Conservation (phyloP, 2,888 invertebrate genomes). For the Xestia c-nigrum region DNA sequence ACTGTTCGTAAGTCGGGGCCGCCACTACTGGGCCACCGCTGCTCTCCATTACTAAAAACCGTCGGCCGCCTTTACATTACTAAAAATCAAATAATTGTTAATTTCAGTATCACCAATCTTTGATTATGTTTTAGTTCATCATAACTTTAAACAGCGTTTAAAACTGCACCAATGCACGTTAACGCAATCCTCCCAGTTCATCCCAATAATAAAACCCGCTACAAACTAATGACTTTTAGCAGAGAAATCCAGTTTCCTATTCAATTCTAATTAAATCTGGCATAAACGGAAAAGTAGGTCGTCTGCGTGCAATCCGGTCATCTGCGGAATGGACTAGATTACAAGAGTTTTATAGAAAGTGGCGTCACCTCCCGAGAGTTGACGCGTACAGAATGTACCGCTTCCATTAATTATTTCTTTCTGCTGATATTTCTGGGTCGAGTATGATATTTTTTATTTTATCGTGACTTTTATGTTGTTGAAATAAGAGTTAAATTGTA, state of each 20-base stretch:
- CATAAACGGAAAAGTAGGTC: conserved; percentile 62
- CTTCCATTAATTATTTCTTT: conserved; percentile 66
- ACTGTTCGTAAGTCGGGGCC: too few relatives aligned
- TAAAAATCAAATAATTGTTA: too few relatives aligned
- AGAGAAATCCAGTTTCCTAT: conserved; percentile 56
- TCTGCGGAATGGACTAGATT: conserved; percentile 62
- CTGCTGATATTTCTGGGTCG: conserved; percentile 29
- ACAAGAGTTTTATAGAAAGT: conserved; percentile 61
- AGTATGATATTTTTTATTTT: neutral
- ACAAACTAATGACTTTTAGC: conserved; percentile 20
- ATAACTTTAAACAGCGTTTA: neutral
- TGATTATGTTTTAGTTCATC: neutral
- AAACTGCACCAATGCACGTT: neutral
- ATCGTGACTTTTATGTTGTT: neutral
- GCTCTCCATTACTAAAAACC: too few relatives aligned
- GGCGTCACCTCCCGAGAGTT: conserved; percentile 53
- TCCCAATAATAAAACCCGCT: conserved; percentile 23
- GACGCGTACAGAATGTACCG: conserved; percentile 34
- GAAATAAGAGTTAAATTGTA: conserved; percentile 6
- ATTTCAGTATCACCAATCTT: too few relatives aligned
- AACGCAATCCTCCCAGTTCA: conserved; percentile 5
- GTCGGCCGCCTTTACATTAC: too few relatives aligned
- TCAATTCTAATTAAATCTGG: conserved; percentile 69
- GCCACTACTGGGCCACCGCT: too few relatives aligned
- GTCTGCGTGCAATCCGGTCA: conserved; percentile 63